phyloP scores from a whole-genome alignment of 2,888 invertebrate genomes.

The Heliconius charithonia region DNA sequence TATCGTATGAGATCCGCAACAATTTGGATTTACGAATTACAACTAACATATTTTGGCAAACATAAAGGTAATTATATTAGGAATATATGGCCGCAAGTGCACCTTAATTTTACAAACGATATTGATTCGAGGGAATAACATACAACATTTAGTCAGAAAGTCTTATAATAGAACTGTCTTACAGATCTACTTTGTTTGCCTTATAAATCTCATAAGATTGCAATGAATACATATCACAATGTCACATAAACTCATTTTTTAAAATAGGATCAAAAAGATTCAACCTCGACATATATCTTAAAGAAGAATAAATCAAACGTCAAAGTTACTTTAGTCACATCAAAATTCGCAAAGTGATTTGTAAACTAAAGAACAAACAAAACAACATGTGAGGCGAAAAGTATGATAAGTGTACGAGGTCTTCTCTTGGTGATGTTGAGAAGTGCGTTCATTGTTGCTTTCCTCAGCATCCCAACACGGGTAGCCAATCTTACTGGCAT shows the following conservation, averaged over 20 bases:
- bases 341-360: slow-evolving; percentile 49
- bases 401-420: slow-evolving; percentile 61
- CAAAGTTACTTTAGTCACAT: slow-evolving; percentile 52
- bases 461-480: slow-evolving; percentile 70
- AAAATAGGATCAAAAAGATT: slow-evolving; percentile 44
- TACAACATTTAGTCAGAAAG: slow-evolving; percentile 21
- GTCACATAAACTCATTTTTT: slow-evolving; percentile 23
- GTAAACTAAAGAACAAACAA: slow-evolving; percentile 35
- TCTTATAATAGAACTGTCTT: slow-evolving; percentile 2
- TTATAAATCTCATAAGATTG: slow-evolving; percentile 17
- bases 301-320: slow-evolving; percentile 54
- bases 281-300: slow-evolving; percentile 41
- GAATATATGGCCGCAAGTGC: slow-evolving; percentile 35
- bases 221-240: slow-evolving; percentile 15
- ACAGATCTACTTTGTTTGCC: slow-evolving; percentile 18
- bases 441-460: slow-evolving; percentile 68
- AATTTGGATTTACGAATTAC: slow-evolving; percentile 25
- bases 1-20: slow-evolving; percentile 20
- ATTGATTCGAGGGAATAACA: slow-evolving; percentile 20
- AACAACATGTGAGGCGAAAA: slow-evolving; percentile 49
- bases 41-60: slow-evolving; percentile 37
- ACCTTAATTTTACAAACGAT: slow-evolving; percentile 20
- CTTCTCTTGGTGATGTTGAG: slow-evolving; percentile 69
- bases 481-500: slow-evolving; percentile 66
- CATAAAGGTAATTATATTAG: slow-evolving; percentile 31